These are phyloP conservation scores for Sitta carolinensis DNA, from an alignment of 2,797 vertebrate species.

Conservation along the genomic window DNA sequence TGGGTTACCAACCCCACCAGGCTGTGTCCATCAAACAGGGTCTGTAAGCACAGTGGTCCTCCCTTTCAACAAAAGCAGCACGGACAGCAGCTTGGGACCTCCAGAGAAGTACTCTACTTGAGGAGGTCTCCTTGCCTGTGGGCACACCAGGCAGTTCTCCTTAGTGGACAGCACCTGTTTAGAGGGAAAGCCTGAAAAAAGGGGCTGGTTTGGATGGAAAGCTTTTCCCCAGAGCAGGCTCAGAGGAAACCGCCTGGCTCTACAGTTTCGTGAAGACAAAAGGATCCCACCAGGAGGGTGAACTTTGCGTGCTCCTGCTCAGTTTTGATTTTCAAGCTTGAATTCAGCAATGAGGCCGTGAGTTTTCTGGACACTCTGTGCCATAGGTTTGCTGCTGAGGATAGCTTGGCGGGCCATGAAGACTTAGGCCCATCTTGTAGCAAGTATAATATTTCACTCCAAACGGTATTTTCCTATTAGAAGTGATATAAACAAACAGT, in stretches of 20 bases:
- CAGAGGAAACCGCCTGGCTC: background rate
- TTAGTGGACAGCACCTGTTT: accelerated
- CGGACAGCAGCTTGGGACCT: background rate
- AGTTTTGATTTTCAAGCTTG: background rate
- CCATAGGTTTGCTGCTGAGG: background rate
- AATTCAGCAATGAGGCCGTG: accelerated
- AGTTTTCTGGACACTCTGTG: background rate
- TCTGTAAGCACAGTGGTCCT: background rate
- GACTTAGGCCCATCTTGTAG: background rate
- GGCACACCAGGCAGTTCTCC: background rate
- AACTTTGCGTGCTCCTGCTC: background rate
- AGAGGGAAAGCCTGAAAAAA: background rate
- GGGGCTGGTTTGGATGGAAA: background rate
- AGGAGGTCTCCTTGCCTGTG: background rate
- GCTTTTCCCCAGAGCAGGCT: background rate
- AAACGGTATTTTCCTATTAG: constrained; percentile 24
- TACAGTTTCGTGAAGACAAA: background rate
- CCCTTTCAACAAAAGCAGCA: background rate
- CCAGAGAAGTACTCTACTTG: background rate
- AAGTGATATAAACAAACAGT: constrained; percentile 11
- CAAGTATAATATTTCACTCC: background rate
- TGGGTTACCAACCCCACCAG: background rate
- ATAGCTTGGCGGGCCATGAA: background rate
- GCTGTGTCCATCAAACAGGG: background rate
- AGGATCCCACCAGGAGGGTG: background rate